Base-by-base conservation (phyloP, 1,140 invertebrate genomes). In the Papilio polyxenes region DNA sequence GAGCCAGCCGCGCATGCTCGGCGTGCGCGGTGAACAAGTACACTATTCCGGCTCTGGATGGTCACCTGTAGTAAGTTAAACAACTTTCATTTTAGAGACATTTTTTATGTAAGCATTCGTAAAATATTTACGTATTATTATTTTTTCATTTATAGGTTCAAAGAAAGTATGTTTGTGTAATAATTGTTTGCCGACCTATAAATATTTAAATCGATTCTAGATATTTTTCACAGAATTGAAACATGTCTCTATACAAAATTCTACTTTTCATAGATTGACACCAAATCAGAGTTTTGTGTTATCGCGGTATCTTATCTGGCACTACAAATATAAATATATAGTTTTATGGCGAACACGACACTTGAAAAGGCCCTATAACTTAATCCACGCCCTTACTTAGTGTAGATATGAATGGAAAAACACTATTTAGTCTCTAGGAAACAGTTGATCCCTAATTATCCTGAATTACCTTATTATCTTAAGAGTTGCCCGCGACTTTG, bases 21-120 rank as follows among this genome's bases (percentile, higher is more conserved):
- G 97, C 65, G 97, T 96, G 40, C 84, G 95, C 75, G 96, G 96
- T 48, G 97, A 97, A 89, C 96, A 98, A 95, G 97, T 99, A 40
- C 98, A 99, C 95, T 97, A 98, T 89, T 99, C 98, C 91, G 98
- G 98, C 17, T 98, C 98, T 10, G 99, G 99, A 74, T 99, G 98
- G 99, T 99, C 98, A 6, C 98, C 98, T 40, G 97, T 99, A 80
- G 97, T 98, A 95, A 96, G 96, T 95, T 81, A 44, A 37, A 9
- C 9, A 40, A n/a, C 1, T 62, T 65, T 37, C 40, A 76, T 49
- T 59, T 79, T 48, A 62, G 23, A 7, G 23, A 31, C 8, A 11
- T 31, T 65, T 17, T 17, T 4, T 53, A 4, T 6, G 17, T 53
- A 17, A 15, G 17, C 51, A 53, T 53, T 56, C 3, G 53, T 56